Evolutionary conservation across 2,888 invertebrate genomes (phyloP).

Genomic region (Caenorhabditis sp.): DNA sequence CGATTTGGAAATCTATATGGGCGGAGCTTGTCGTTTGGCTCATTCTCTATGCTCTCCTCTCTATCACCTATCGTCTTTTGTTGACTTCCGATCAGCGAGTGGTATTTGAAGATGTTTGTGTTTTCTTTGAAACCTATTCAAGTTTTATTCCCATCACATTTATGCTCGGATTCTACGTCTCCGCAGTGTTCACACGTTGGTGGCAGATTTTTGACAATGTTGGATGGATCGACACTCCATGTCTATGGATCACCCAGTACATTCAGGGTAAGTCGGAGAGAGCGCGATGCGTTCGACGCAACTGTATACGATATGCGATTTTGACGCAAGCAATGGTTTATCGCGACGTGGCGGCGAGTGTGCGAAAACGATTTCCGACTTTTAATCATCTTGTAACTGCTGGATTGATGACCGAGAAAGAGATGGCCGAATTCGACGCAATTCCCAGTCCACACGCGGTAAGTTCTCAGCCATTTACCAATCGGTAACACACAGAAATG

Average conservation of each 20-base stretch:
- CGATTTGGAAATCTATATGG: conserved; percentile 57
- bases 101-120: conserved; percentile 65
- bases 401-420: conserved; percentile 64
- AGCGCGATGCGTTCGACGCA: conserved; percentile 58
- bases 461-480: too few species aligned
- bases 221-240: conserved; percentile 69
- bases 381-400: conserved; percentile 66
- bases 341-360: conserved; percentile 63
- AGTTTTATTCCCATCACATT: conserved; percentile 67
- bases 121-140: conserved; percentile 65
- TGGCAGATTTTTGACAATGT: conserved; percentile 65
- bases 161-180: conserved; percentile 69
- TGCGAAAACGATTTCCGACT: conserved; percentile 66
- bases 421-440: conserved; percentile 62
- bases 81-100: conserved; percentile 51
- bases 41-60: conserved; percentile 49
- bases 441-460: conserved; percentile 55
- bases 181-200: conserved; percentile 62
- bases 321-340: conserved; percentile 57
- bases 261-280: conserved; percentile 55
- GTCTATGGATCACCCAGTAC: conserved; percentile 58
- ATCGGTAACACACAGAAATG: too few species aligned
- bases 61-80: conserved; percentile 46
- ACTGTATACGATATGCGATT: conserved; percentile 63
- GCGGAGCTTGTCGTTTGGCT: conserved; percentile 62